Base-by-base conservation (phyloP, 2,888 invertebrate genomes). In the Heliconius sara region DNA sequence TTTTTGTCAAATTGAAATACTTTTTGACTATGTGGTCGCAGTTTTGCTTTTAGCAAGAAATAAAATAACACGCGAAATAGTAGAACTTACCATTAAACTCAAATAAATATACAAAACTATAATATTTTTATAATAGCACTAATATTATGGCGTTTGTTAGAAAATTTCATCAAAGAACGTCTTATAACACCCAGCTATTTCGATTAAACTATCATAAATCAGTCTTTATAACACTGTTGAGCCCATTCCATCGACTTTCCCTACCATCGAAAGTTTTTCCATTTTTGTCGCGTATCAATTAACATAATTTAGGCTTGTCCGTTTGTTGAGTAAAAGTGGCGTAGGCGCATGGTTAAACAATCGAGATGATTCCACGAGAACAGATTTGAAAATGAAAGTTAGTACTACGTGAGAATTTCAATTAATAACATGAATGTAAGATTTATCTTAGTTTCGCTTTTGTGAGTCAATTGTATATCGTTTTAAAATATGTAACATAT, bases 231-330 rank as follows among this genome's bases (percentile, higher is more conserved):
- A 67, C 66, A 57, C 60, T 9, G 27, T 27, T 27, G 47, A 66
- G 27, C 52, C 34, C 65, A 30, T 63, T 47, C 57, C 30, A 74
- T 79, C 77, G 83, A 85, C 86, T 86, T 86, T 86, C 86, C 84
- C 85, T 83, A 65, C 76, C 75, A 74, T 79, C 81, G 85, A 85
- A 86, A 86, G 86, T 85, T 85, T 82, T 83, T 83, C 82, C 82
- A 83, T 85, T 84, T 84, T 84, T 81, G 85, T 83, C 83, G 80
- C 83, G 84, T 84, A 83, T 81, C 66, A 76, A 86, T 86, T 86
- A 84, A 60, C 86, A 86, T 86, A 84, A 84, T 83, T 84, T 83
- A 84, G 83, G 84, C 82, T 81, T 79, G 79, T 22, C 47, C 81
- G 77, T 75, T 70, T 34, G 47, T 66, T 19, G 57, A 57, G 70